Base-by-base conservation (phyloP, 2,888 invertebrate genomes). In the Neocrepidodera transversa region DNA sequence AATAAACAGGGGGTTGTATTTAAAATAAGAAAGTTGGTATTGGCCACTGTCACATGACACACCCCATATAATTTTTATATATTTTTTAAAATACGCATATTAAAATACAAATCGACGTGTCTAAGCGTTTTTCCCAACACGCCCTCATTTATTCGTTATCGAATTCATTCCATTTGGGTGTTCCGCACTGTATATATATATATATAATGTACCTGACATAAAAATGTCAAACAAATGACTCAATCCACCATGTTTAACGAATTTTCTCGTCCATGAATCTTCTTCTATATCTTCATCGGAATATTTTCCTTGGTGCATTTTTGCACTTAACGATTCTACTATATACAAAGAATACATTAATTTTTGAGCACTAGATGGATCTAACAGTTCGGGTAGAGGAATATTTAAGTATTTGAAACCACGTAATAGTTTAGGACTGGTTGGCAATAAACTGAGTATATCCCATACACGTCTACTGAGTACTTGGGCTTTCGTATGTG, bases 261-360 rank as follows among this genome's bases (percentile, higher is more conserved):
- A 95, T 66, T 89, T 79, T 61, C 88, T 87, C 60, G 87, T 88
- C 93, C 93, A 94, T 1, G 77, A 68, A 30, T 80, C 78, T 43
- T 72, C 74, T 40, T 67, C 64, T 3, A 68, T 64, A 18, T 70
- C 71, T 62, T 63, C 58, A 51, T 69, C 71, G 13, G 65, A 45
- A 50, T 67, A 65, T 58, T 70, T 68, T 11, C 60, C 65, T 36
- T 67, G 69, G 54, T 52, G 61, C 38, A 42, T 70, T 58, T 80
- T 80, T 13, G 68, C 69, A 63, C 84, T 85, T 17, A 92, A 79
- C 30, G 88, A 88, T 76, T 93, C 93, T 0, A 96, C 92, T 66
- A 96, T 95, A 77, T 95, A 95, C 60, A 96, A 80, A 0, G 94
- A 94, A 77, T 97, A 97, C 93, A 96, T 95, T 51, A 97, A 86